Percentiles rank a stretch among this genome's conserved stretches.
Evolutionary conservation across 2,113 vertebrate genomes (phyloP).

Genomic region (Columba livia): DNA sequence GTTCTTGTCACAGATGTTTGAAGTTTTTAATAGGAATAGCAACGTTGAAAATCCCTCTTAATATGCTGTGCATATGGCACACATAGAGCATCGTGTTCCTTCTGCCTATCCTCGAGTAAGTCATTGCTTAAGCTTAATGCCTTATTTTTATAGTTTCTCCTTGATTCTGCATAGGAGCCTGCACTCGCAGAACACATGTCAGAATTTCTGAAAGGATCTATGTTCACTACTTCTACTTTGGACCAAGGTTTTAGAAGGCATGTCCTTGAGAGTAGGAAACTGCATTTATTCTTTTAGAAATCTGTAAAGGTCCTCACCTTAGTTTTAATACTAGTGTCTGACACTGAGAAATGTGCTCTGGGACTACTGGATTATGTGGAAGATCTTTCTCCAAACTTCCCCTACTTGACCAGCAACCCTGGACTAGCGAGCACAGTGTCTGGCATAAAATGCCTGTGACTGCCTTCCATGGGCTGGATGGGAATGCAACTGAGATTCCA

Average conservation of each 20-base stretch:
- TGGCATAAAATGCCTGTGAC: neutral
- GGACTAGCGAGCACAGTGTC: neutral
- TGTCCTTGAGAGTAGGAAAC: neutral
- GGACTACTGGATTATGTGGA: neutral
- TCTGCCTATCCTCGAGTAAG: neutral
- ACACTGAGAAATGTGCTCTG: neutral
- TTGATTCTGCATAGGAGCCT: neutral
- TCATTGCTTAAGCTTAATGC: neutral
- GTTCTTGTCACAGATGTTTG: neutral
- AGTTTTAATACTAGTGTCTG: neutral
- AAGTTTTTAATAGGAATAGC: neutral
- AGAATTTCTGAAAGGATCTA: neutral
- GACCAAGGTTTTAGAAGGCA: neutral
- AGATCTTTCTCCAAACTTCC: neutral
- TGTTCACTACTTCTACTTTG: neutral
- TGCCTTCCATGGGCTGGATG: neutral
- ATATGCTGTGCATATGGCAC: neutral
- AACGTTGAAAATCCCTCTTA: neutral
- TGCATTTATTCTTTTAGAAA: neutral
- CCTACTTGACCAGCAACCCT: neutral
- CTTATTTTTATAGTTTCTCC: neutral
- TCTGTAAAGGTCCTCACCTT: neutral
- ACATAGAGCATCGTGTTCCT: neutral
- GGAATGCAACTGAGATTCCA: neutral
- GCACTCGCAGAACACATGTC: neutral